Conservation (phyloP, 2,888 invertebrate species). For the Tetanocera ferruginea region DNA sequence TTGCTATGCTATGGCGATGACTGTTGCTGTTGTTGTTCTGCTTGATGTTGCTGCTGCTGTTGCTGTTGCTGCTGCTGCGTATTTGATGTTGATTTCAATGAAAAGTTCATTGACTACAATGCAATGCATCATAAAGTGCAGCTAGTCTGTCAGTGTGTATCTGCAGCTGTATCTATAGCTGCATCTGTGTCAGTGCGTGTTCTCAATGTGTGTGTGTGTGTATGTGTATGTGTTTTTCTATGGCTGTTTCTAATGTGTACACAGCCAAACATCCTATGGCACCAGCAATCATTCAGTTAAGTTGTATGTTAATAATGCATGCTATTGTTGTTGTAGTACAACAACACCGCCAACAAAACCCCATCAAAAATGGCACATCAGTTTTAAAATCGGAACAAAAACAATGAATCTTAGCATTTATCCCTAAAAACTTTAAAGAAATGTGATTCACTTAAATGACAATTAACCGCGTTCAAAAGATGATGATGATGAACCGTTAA, state of each 20-base stretch:
- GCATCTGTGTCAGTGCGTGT: slow-evolving; percentile 11
- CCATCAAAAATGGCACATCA: neutral
- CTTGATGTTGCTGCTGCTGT: slow-evolving; percentile 38
- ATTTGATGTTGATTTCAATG: slow-evolving; percentile 56
- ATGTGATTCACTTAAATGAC: no score
- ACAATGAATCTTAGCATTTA: neutral
- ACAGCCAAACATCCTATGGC: slow-evolving; percentile 4
- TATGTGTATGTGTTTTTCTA: neutral
- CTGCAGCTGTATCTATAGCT: neutral
- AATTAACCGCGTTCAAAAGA: neutral
- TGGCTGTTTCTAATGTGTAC: slow-evolving; percentile 3
- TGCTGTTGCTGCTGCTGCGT: slow-evolving; percentile 33
- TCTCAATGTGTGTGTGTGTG: neutral
- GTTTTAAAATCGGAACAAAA: neutral
- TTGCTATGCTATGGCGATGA: slow-evolving; percentile 30
- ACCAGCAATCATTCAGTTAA: slow-evolving; percentile 2
- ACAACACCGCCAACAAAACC: neutral
- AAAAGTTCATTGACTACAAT: slow-evolving; percentile 59
- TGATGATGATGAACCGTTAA: no score
- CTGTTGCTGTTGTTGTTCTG: slow-evolving; percentile 17
- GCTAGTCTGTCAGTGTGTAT: slow-evolving; percentile 23
- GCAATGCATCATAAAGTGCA: slow-evolving; percentile 34
- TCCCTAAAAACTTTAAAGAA: no score
- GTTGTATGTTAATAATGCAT: slow-evolving; percentile 15
- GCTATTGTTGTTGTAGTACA: slow-evolving; percentile 3